These are phyloP conservation scores for Zonitis immaculata DNA, from an alignment of 2,888 invertebrate species.

Conservation along the genomic window DNA sequence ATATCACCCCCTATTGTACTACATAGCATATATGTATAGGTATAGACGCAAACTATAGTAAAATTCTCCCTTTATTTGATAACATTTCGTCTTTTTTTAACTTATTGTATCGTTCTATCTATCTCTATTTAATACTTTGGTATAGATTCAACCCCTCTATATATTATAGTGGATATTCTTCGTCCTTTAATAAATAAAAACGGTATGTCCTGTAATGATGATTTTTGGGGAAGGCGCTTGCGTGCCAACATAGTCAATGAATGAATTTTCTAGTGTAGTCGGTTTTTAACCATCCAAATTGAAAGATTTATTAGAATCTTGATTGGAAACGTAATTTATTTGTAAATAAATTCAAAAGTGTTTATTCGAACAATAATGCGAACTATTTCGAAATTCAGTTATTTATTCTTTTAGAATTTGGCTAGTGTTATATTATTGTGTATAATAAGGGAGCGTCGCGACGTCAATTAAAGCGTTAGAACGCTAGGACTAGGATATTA, in stretches of 20 bases:
- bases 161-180: neutral
- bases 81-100: no score
- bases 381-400: no score
- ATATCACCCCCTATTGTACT: neutral
- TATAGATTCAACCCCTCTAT: neutral
- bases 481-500: neutral
- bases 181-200: neutral
- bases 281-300: conserved; percentile 16
- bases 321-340: no score
- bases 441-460: neutral
- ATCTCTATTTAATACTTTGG: neutral
- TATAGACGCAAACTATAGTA: neutral
- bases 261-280: conserved; percentile 21
- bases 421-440: neutral
- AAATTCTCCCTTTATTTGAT: neutral
- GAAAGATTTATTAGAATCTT: conserved; percentile 9
- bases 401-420: no score
- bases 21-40: neutral
- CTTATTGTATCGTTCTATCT: neutral
- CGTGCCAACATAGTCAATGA: conserved; percentile 28
- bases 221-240: conserved; percentile 16
- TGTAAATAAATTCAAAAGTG: no score
- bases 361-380: no score
- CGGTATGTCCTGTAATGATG: neutral
- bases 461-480: neutral